phyloP scores from a whole-genome alignment of 1,140 invertebrate species.

The Hyles vespertilio region DNA sequence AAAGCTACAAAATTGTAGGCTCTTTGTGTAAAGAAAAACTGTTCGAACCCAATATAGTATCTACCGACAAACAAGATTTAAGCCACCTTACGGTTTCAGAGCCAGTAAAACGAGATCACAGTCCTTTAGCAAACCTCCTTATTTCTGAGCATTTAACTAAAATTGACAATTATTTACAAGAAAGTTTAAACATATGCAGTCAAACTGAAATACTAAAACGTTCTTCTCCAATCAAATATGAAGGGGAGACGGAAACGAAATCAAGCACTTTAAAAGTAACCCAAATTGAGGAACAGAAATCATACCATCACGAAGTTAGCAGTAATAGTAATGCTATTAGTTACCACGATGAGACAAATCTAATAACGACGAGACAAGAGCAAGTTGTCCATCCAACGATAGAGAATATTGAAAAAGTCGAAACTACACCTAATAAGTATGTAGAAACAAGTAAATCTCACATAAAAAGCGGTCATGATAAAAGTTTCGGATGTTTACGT shows the following conservation, averaged over 20 bases:
- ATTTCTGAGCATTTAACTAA: slow-evolving; percentile 48
- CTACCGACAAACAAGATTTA: background rate
- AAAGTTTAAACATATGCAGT: slow-evolving; percentile 47
- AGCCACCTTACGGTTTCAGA: slow-evolving; percentile 2
- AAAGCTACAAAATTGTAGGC: slow-evolving; percentile 68
- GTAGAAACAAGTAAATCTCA: slow-evolving; percentile 21
- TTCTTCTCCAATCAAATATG: slow-evolving; percentile 11
- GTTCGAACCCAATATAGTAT: slow-evolving; percentile 18
- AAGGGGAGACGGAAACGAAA: slow-evolving; percentile 15
- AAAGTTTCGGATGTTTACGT: slow-evolving; percentile 43
- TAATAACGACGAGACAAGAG: background rate
- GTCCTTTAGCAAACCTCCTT: slow-evolving; percentile 40
- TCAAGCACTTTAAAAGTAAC: slow-evolving; percentile 6
- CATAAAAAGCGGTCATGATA: slow-evolving; percentile 51
- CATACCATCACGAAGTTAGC: slow-evolving; percentile 12
- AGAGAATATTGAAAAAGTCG: background rate
- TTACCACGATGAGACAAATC: slow-evolving; percentile 10
- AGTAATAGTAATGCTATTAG: slow-evolving; percentile 13
- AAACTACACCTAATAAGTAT: background rate
- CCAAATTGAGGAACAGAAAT: slow-evolving; percentile 13
- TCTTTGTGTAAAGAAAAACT: slow-evolving; percentile 55
- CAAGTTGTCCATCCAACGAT: background rate
- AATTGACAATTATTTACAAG: slow-evolving; percentile 59
- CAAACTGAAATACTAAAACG: slow-evolving; percentile 24
- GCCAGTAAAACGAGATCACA: slow-evolving; percentile 20